Percentiles rank a stretch among this genome's conserved stretches.
Conservation (phyloP, 2,113 vertebrate species). For the Glaucidium brasilianum region DNA sequence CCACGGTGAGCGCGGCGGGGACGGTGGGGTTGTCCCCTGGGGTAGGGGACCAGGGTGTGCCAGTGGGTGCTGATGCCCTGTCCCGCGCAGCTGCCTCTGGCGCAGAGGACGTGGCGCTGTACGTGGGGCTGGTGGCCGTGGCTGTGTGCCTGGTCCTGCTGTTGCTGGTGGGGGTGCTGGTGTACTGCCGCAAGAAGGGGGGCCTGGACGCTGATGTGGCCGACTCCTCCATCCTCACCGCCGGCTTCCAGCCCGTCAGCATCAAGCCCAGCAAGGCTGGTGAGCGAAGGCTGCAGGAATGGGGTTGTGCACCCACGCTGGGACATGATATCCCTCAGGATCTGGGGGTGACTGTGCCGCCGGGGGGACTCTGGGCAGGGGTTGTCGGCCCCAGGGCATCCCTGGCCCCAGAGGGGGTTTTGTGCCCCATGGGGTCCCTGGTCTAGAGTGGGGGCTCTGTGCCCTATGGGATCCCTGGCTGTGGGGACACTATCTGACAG, state of each 20-base stretch:
- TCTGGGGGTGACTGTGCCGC: neutral
- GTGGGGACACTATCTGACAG: neutral
- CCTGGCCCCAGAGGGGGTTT: neutral
- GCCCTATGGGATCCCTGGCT: neutral
- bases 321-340: accelerated
- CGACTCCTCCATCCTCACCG: conserved; percentile 96
- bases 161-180: conserved; percentile 88
- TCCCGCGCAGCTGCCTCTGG: conserved; percentile 74
- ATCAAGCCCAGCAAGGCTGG: conserved; percentile 98
- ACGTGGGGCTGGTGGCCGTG: conserved; percentile 92
- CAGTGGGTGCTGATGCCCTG: neutral
- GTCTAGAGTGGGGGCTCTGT: neutral
- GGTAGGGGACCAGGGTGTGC: neutral
- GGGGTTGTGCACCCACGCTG: neutral
- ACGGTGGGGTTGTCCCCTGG: neutral
- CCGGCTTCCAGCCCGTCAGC: conserved; percentile 98
- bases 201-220: conserved; percentile 94
- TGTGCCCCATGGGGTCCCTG: neutral
- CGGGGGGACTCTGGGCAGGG: accelerated
- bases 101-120: conserved; percentile 90
- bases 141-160: conserved; percentile 91
- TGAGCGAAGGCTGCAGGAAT: conserved; percentile 22
- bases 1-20: conserved; percentile 82
- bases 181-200: conserved; percentile 93
- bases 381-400: neutral